A percentile compares a stretch with the other conserved stretches of the same genome.
phyloP scores from a whole-genome alignment of 1,140 invertebrate genomes.

The Tenebrio molitor region DNA sequence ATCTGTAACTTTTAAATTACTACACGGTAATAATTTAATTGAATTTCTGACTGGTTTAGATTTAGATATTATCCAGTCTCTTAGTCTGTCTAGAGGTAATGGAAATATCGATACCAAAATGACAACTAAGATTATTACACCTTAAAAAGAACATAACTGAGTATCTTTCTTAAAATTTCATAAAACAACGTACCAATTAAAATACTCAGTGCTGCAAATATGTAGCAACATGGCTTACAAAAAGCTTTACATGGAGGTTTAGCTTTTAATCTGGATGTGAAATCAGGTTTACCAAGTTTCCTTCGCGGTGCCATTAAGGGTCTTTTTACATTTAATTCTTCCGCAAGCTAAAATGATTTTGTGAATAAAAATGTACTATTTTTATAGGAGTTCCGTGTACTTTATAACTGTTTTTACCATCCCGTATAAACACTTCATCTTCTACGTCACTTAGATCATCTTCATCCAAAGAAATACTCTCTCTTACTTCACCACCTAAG shows the following conservation, averaged over 20 bases:
- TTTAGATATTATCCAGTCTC: constrained; percentile 70
- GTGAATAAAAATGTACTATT: background rate
- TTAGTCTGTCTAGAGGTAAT: constrained; percentile 71
- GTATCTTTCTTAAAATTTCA: background rate
- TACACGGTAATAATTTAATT: constrained; percentile 74
- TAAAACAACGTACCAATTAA: constrained; percentile 67
- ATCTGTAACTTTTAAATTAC: constrained; percentile 75
- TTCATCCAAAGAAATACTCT: constrained; percentile 67
- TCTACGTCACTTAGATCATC: constrained; percentile 79
- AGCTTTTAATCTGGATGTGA: constrained; percentile 67
- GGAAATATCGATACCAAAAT: constrained; percentile 78
- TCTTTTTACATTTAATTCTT: constrained; percentile 79
- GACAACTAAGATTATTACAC: constrained; percentile 74
- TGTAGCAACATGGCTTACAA: constrained; percentile 75
- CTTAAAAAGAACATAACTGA: constrained; percentile 60
- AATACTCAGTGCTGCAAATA: constrained; percentile 71
- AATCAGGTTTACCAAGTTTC: constrained; percentile 68
- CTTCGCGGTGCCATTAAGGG: constrained; percentile 81
- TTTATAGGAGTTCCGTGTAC: constrained; percentile 46
- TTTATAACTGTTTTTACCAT: constrained; percentile 75
- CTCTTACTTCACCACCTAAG: constrained; percentile 63
- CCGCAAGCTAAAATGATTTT: constrained; percentile 71
- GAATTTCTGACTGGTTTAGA: constrained; percentile 53
- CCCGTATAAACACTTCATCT: constrained; percentile 83
- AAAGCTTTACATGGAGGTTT: constrained; percentile 70